These are phyloP conservation scores for Neotoma lepida DNA, from an alignment of 2,113 vertebrate genomes.

Conservation along the genomic window DNA sequence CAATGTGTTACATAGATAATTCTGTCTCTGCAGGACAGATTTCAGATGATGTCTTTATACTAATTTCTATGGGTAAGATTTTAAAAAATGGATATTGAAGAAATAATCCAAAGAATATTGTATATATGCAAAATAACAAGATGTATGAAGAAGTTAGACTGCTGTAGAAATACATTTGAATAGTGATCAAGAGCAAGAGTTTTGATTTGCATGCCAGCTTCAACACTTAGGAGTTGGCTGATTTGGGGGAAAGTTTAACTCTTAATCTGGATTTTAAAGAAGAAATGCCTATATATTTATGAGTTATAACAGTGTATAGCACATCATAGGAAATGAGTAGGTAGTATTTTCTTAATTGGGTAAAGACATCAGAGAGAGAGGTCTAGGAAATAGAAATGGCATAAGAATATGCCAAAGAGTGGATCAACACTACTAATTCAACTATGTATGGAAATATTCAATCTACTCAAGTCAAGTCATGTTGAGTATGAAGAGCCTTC, in stretches of 20 bases:
- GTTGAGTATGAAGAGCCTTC: neutral
- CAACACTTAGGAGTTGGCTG: neutral
- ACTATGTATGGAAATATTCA: neutral
- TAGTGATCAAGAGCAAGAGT: neutral
- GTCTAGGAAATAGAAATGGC: neutral
- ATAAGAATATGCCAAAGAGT: neutral
- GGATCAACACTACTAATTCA: neutral
- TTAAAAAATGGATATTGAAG: neutral
- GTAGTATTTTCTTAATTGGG: neutral
- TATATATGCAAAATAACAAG: neutral
- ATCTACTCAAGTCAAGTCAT: neutral
- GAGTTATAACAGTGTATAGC: neutral
- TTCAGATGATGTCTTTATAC: neutral
- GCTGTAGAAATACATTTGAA: neutral
- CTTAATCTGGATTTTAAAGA: neutral
- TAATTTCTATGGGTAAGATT: neutral
- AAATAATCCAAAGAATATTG: neutral
- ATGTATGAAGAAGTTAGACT: neutral
- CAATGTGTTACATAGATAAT: neutral
- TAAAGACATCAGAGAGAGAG: neutral
- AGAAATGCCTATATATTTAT: neutral
- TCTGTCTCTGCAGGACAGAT: neutral
- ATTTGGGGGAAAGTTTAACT: neutral
- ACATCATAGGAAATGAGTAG: neutral
- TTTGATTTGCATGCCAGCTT: neutral